Conservation (phyloP, 2,113 vertebrate species). For the Catharus minimus region DNA sequence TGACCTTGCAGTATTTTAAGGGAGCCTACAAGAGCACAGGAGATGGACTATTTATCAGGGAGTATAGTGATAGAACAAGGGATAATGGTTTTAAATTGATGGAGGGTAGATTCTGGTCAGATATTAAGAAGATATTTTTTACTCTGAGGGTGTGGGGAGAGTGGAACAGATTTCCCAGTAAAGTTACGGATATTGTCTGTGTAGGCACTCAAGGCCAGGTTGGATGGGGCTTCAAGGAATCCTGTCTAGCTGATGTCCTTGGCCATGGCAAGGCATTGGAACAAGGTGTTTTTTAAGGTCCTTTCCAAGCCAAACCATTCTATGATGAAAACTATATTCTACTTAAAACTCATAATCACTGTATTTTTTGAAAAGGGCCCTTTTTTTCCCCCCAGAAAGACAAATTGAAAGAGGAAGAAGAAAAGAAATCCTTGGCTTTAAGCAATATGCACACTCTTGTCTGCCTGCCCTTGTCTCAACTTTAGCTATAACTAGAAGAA, state of each 20-base stretch:
- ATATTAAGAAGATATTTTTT: neutral
- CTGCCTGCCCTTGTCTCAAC: neutral
- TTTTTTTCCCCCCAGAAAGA: neutral
- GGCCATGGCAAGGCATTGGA: neutral
- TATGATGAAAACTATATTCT: neutral
- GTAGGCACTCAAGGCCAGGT: neutral
- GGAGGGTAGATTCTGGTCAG: neutral
- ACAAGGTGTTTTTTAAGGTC: neutral
- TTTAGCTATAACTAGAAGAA: constrained; percentile 26
- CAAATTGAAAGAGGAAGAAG: neutral
- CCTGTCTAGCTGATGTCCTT: neutral
- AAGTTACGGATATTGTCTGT: neutral
- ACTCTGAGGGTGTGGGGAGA: neutral
- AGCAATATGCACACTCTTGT: neutral
- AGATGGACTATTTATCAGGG: neutral
- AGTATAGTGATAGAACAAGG: fast-evolving
- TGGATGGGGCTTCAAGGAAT: neutral
- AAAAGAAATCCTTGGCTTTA: neutral
- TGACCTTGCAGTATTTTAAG: neutral
- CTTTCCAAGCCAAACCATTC: neutral
- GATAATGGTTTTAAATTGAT: neutral
- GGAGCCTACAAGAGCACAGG: fast-evolving
- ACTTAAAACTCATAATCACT: neutral
- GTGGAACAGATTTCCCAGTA: neutral
- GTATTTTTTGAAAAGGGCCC: neutral